phyloP scores from a whole-genome alignment of 92 coral and sea anemone genomes.

The Paragorgia papillata region DNA sequence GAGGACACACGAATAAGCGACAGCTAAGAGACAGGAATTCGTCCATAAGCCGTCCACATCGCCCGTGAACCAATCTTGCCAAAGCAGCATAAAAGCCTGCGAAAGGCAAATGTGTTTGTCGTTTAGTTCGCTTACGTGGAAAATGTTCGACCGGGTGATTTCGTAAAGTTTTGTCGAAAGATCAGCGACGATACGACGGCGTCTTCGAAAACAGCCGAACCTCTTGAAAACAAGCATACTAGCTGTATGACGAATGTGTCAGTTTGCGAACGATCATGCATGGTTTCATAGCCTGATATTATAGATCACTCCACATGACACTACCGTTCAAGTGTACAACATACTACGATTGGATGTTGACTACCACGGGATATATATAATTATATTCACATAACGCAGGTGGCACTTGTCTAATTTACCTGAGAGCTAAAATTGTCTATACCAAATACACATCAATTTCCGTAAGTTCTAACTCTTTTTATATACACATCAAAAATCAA shows the following conservation, averaged over 20 bases:
- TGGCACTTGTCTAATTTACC: no score
- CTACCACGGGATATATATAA: no score
- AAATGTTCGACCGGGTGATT: neutral
- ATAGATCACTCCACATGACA: no score
- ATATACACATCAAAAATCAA: no score
- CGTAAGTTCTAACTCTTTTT: no score
- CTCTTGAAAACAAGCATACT: conserved; percentile 1
- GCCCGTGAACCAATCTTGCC: conserved; percentile 47
- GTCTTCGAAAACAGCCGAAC: neutral
- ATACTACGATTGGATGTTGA: conserved; percentile 19
- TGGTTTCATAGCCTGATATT: neutral
- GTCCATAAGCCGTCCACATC: conserved; percentile 42
- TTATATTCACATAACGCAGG: conserved; percentile 4
- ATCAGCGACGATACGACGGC: conserved; percentile 8
- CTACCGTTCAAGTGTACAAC: conserved; percentile 16
- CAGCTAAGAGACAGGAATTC: conserved; percentile 25
- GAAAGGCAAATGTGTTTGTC: neutral
- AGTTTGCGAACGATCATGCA: no score
- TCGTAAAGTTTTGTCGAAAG: conserved; percentile 19
- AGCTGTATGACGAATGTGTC: neutral
- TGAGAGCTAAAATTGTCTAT: no score
- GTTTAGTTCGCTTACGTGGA: conserved; percentile 3
- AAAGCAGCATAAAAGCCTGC: conserved; percentile 21
- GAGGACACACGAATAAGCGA: conserved; percentile 29
- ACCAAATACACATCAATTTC: no score